These are phyloP conservation scores for Venustaconcha ellipsiformis DNA, from an alignment of 1,140 invertebrate genomes.

Conservation along the genomic window DNA sequence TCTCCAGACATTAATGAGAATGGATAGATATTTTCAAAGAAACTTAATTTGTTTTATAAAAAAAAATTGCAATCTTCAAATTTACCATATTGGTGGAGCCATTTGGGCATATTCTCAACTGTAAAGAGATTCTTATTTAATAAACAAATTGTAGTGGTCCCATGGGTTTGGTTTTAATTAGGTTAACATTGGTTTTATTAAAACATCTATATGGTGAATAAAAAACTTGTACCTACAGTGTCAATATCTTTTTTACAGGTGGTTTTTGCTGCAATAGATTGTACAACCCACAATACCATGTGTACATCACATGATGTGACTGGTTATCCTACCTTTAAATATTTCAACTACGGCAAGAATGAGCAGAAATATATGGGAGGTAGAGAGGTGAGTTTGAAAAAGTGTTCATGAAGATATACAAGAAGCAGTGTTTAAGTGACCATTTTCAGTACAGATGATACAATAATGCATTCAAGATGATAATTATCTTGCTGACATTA, in stretches of 20 bases:
- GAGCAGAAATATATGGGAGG: slow-evolving; percentile 79
- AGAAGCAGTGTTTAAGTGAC: too few species aligned
- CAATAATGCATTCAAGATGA: background rate
- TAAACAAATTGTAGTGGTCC: too few species aligned
- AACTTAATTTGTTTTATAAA: too few species aligned
- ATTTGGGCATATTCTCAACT: background rate
- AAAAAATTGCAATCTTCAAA: too few species aligned
- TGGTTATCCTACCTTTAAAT: slow-evolving; percentile 89
- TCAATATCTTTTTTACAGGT: slow-evolving; percentile 69
- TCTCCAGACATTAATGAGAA: too few species aligned
- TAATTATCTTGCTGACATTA: background rate
- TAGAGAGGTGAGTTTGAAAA: slow-evolving; percentile 72
- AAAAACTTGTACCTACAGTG: too few species aligned
- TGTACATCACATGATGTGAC: slow-evolving; percentile 80
- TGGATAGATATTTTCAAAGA: too few species aligned
- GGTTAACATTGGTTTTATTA: too few species aligned
- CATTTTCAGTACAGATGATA: too few species aligned
- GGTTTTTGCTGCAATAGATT: slow-evolving; percentile 86
- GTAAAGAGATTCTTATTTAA: background rate
- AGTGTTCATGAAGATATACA: background rate
- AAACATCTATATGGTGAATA: too few species aligned
- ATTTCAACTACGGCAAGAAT: slow-evolving; percentile 87
- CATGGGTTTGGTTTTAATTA: too few species aligned
- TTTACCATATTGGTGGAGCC: too few species aligned
- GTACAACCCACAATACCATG: slow-evolving; percentile 76